Evolutionary conservation across 2,113 vertebrate species (phyloP).

Genomic region (Mola mola): DNA sequence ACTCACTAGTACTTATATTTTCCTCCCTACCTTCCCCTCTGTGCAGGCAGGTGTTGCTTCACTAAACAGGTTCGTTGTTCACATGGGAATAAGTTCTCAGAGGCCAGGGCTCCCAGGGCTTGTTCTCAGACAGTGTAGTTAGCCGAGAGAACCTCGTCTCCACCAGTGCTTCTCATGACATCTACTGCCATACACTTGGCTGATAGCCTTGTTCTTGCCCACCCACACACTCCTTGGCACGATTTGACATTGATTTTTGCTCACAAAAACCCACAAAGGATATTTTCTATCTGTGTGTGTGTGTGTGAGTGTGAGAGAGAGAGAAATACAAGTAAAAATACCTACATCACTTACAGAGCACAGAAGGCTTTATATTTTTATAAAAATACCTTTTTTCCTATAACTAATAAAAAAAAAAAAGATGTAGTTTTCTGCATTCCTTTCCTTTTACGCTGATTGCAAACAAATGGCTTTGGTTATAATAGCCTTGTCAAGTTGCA

Average conservation of each 20-base stretch:
- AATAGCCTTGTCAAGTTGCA: background rate
- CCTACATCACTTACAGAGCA: conserved; percentile 14
- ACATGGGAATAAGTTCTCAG: conserved; percentile 17
- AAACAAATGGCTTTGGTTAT: conserved; percentile 26
- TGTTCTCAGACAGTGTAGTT: conserved; percentile 24
- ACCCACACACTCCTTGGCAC: conserved; percentile 31
- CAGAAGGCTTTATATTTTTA: conserved; percentile 38
- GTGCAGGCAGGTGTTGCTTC: conserved; percentile 41
- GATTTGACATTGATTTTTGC: conserved; percentile 14
- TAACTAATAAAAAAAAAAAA: conserved; percentile 14
- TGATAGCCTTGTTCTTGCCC: conserved; percentile 16
- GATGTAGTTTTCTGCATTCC: conserved; percentile 3
- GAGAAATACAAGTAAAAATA: background rate
- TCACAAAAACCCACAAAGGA: background rate
- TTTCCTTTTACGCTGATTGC: background rate
- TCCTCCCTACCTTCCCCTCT: conserved; percentile 3
- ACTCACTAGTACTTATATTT: background rate
- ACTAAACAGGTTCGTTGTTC: conserved; percentile 43
- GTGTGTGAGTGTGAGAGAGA: background rate
- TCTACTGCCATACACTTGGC: conserved; percentile 8
- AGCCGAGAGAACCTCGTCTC: background rate
- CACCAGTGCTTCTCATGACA: conserved; percentile 28
- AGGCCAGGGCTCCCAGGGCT: conserved; percentile 27
- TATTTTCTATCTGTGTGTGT: conserved; percentile 1
- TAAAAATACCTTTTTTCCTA: conserved; percentile 6